Conservation (phyloP, 2,888 invertebrate species). For the Erebia ligea region DNA sequence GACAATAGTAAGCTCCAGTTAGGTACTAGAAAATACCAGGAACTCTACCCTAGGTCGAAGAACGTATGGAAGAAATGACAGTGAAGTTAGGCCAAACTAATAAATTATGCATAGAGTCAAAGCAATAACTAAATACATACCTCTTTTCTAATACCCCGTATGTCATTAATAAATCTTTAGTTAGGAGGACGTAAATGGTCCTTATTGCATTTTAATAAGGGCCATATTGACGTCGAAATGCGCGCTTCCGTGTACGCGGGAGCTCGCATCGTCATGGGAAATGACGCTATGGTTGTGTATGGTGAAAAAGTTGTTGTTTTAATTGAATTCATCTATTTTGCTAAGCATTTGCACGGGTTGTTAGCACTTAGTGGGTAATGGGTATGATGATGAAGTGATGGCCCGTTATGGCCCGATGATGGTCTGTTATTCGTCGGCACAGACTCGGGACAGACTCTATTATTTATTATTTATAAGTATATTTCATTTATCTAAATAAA, state of each 20-base stretch:
- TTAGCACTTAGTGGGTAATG: not conserved
- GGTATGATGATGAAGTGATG: not conserved
- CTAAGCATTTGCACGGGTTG: slow-evolving; percentile 15
- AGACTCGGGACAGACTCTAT: too few relatives aligned
- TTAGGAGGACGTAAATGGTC: slow-evolving; percentile 30
- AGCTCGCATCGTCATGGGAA: slow-evolving; percentile 73
- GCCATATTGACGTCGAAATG: slow-evolving; percentile 43
- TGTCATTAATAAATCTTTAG: slow-evolving; percentile 23
- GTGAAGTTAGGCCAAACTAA: slow-evolving; percentile 9
- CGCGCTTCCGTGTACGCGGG: slow-evolving; percentile 66
- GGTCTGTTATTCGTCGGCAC: too few relatives aligned
- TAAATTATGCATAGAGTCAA: slow-evolving; percentile 19
- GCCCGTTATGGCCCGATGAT: not conserved
- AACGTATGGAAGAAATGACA: slow-evolving; percentile 2
- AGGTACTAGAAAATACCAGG: not conserved
- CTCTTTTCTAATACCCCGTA: slow-evolving; percentile 20
- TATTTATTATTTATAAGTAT: too few relatives aligned
- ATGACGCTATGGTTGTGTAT: slow-evolving; percentile 54
- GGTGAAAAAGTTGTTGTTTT: slow-evolving; percentile 26
- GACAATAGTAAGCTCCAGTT: not conserved
- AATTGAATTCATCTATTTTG: slow-evolving; percentile 26
- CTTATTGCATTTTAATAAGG: slow-evolving; percentile 44
- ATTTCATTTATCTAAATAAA: too few relatives aligned
- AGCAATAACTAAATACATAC: slow-evolving; percentile 23
- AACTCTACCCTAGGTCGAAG: not conserved